These are phyloP conservation scores for Pyxicephalus adspersus DNA, from an alignment of 2,113 vertebrate genomes.

Conservation along the genomic window DNA sequence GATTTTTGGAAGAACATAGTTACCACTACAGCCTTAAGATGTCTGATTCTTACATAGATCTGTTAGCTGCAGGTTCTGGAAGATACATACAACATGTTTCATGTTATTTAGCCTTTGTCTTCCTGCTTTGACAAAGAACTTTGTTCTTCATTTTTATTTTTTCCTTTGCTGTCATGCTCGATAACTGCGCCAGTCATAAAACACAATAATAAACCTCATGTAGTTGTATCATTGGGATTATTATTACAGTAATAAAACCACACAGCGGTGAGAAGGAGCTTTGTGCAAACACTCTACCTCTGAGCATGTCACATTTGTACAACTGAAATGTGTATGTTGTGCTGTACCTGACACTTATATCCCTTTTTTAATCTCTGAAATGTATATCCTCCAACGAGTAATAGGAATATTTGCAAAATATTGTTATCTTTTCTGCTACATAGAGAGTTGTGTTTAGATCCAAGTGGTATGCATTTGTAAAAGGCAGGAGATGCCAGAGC, in stretches of 20 bases:
- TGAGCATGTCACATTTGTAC: constrained; percentile 6
- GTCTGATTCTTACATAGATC: constrained; percentile 3
- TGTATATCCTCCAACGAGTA: too few species aligned
- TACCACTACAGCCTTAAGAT: background rate
- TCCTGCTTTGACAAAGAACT: constrained; percentile 32
- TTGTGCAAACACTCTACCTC: background rate
- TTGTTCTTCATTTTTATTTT: constrained; percentile 28
- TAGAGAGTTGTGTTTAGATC: too few species aligned
- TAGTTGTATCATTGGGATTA: constrained; percentile 41
- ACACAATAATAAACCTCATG: constrained; percentile 45
- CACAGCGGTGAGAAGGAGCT: constrained; percentile 27
- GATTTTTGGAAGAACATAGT: background rate
- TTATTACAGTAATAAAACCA: constrained; percentile 38
- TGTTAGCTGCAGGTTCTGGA: constrained; percentile 7
- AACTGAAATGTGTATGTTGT: background rate
- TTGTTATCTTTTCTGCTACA: too few species aligned
- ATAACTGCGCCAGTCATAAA: constrained; percentile 35
- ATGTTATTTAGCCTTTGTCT: constrained; percentile 16
- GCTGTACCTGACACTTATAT: background rate
- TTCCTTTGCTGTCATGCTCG: constrained; percentile 37
- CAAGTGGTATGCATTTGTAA: too few species aligned
- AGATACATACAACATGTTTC: constrained; percentile 1
- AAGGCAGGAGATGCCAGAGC: too few species aligned
- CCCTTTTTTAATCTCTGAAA: too few species aligned
- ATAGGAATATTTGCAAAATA: too few species aligned